A percentile compares a stretch with the other conserved stretches of the same genome.
Conservation (phyloP, 1,140 invertebrate genomes). For the Ostrea denselamellosa region DNA sequence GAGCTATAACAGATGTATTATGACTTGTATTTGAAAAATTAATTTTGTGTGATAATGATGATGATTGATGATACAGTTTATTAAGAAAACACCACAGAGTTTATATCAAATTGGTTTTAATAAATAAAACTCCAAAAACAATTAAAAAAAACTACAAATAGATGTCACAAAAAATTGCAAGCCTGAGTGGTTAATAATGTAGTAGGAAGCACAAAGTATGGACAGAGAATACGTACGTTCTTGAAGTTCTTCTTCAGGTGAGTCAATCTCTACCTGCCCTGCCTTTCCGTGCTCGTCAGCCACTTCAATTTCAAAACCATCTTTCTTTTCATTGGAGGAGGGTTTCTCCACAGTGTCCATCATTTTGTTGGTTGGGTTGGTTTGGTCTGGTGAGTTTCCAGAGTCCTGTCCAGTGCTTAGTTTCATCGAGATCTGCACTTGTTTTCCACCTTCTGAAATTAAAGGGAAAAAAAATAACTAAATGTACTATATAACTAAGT, state of each 20-base stretch:
- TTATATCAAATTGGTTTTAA: not conserved
- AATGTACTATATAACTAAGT: not conserved
- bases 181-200: not conserved
- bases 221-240: slow-evolving; percentile 39
- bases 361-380: slow-evolving; percentile 23
- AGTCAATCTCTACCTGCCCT: slow-evolving; percentile 68
- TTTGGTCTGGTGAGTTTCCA: not conserved
- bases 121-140: not conserved
- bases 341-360: slow-evolving; percentile 23
- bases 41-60: too few species aligned
- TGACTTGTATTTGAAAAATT: too few species aligned
- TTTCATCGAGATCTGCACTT: slow-evolving; percentile 56
- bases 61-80: not conserved
- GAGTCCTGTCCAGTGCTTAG: slow-evolving; percentile 33
- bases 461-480: slow-evolving; percentile 20
- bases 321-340: slow-evolving; percentile 44
- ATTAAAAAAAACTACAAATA: not conserved
- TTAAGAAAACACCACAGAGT: not conserved
- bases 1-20: too few species aligned
- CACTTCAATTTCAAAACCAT: slow-evolving; percentile 62
- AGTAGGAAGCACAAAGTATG: not conserved
- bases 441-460: slow-evolving; percentile 50
- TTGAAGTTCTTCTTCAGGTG: slow-evolving; percentile 59
- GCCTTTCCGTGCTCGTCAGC: slow-evolving; percentile 64
- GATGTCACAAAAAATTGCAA: not conserved